Evolutionary conservation across 2,888 invertebrate genomes (phyloP).

Genomic region (Dryobotodes eremita): DNA sequence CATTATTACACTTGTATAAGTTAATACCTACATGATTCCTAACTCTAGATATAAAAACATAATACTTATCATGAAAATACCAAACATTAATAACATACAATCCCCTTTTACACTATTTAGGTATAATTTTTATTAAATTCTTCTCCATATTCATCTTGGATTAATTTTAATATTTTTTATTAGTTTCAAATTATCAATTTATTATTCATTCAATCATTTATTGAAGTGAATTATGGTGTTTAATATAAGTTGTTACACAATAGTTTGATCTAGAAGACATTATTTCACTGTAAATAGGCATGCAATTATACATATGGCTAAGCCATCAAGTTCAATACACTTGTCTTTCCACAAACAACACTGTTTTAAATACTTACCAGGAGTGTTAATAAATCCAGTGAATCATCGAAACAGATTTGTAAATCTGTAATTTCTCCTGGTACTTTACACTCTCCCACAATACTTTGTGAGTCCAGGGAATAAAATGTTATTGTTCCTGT

Average conservation of each 20-base stretch:
- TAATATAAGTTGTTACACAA: not conserved
- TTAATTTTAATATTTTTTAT: not conserved
- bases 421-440: conserved; percentile 92
- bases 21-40: not conserved
- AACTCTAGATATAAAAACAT: not conserved
- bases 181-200: not conserved
- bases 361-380: conserved; percentile 77
- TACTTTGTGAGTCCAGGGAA: conserved; percentile 93
- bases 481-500: conserved; percentile 92
- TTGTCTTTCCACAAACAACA: not conserved
- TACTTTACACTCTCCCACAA: conserved; percentile 92
- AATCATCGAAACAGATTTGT: conserved; percentile 94
- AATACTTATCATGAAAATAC: not conserved
- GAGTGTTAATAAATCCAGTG: conserved; percentile 90
- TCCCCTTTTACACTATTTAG: not conserved
- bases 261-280: conserved; percentile 5
- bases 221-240: not conserved
- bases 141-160: not conserved
- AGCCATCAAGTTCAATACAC: conserved; percentile 4
- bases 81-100: not conserved
- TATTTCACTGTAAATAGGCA: not conserved
- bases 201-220: not conserved
- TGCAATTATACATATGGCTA: conserved; percentile 1
- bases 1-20: not conserved
- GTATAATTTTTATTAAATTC: not conserved